phyloP scores from a whole-genome alignment of 2,888 invertebrate genomes.

The Drosophila demipolita region DNA sequence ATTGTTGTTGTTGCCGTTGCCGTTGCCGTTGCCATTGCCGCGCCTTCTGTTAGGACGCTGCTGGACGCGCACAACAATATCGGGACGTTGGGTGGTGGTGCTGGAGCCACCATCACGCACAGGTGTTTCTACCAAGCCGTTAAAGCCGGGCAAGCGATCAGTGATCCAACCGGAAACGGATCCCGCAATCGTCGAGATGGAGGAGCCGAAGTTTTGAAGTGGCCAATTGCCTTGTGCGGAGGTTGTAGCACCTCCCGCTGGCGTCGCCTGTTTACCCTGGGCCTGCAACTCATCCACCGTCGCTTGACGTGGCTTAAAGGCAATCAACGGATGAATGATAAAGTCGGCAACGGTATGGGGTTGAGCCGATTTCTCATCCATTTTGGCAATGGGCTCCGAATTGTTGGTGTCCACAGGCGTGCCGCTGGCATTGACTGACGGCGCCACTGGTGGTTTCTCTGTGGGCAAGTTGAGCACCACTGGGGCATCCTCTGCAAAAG shows the following conservation, averaged over 20 bases:
- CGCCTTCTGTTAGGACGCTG: conserved; percentile 67
- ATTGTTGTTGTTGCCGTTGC: conserved; percentile 36
- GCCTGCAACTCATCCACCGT: conserved; percentile 54
- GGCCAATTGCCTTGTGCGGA: conserved; percentile 55
- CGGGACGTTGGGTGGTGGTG: conserved; percentile 69
- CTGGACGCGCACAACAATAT: conserved; percentile 79
- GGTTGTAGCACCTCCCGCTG: neutral
- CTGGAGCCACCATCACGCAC: conserved; percentile 58
- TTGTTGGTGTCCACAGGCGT: neutral
- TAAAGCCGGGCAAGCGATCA: conserved; percentile 73
- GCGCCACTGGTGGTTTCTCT: conserved; percentile 56
- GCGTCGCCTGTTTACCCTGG: conserved; percentile 64
- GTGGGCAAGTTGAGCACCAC: conserved; percentile 57
- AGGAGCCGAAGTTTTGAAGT: conserved; percentile 76
- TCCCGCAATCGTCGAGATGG: conserved; percentile 76
- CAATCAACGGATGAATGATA: conserved; percentile 80
- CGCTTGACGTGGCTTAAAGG: conserved; percentile 75
- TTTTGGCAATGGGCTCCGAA: conserved; percentile 1
- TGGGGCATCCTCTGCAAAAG: conserved; percentile 50
- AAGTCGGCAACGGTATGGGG: conserved; percentile 82
- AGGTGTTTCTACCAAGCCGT: conserved; percentile 74
- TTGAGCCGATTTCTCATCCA: conserved; percentile 36
- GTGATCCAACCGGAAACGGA: conserved; percentile 82
- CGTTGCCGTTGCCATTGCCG: conserved; percentile 42
- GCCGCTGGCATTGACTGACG: neutral